A percentile compares a stretch with the other conserved stretches of the same genome.
phyloP scores from a whole-genome alignment of 2,797 vertebrate genomes.

The Typhlichthys eigenmanni region DNA sequence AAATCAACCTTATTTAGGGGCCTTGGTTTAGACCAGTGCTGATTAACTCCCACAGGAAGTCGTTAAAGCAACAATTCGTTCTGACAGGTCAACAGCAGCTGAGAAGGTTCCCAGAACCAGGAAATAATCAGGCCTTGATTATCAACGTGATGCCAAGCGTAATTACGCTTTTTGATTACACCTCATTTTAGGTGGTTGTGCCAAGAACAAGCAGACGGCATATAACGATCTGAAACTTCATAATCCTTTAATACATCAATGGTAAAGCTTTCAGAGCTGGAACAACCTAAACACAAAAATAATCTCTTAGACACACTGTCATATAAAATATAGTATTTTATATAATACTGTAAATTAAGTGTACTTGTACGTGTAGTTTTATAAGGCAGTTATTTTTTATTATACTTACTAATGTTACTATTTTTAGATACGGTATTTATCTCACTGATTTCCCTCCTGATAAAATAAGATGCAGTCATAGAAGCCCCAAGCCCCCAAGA shows the following conservation, averaged over 20 bases:
- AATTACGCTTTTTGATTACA: conserved; percentile 40
- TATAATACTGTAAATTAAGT: too few species aligned
- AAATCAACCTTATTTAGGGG: conserved; percentile 63
- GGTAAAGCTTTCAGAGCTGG: neutral
- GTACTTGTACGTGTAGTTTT: neutral
- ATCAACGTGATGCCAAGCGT: conserved; percentile 58
- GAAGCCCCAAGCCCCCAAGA: too few species aligned
- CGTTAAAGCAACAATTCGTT: conserved; percentile 49
- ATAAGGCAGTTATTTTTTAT: neutral
- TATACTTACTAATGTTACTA: too few species aligned
- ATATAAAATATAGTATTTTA: too few species aligned
- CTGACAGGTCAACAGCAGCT: conserved; percentile 68
- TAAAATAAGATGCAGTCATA: neutral
- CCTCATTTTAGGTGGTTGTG: conserved; percentile 3
- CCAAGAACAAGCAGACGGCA: conserved; percentile 1
- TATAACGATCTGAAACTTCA: conserved; percentile 5
- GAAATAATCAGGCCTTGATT: conserved; percentile 67
- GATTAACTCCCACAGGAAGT: conserved; percentile 69
- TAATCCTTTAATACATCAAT: conserved; percentile 12
- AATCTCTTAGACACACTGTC: neutral
- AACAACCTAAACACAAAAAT: conserved; percentile 4
- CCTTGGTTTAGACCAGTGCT: conserved; percentile 49
- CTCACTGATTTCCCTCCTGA: conserved; percentile 3
- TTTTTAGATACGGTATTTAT: neutral
- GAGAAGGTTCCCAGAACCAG: conserved; percentile 68